Evolutionary conservation across 2,797 vertebrate genomes (phyloP), one percentile per base, ranked within the genome.

Genomic region (Characodon lateralis): DNA sequence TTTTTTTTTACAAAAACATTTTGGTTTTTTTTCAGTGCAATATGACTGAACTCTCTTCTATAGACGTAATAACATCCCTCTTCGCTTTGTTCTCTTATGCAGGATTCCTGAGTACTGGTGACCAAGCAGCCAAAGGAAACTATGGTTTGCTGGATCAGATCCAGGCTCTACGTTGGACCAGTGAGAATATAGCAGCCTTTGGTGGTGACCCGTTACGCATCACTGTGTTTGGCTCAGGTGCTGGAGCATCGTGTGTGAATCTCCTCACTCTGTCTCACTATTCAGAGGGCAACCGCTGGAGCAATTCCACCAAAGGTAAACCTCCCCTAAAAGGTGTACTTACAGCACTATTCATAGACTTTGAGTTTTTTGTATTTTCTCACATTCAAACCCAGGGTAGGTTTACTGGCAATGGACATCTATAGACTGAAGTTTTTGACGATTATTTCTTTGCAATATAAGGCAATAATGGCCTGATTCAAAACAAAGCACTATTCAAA

Each of bases 271-370:
- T 99, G 92, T 99, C 98, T 93, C 98, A 99, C 97, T 99, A 99
- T 95, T 99, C 98, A 89, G 98, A 99, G 97, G 98, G 98, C 94
- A 99, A 99, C 97, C 98, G 98, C 96, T 99, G 98, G 98, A 99
- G 98, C 96, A 99, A 99, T 96, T 99, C 98, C 92, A 99, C 98
- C 94, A 99, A 99, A 98, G 98, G 98, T 99, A 97, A 70, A 46
- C 59, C 31, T 5, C 46, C 22, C 14, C 1, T n/a, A 48, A 18
- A 22, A 41, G 39, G 5, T 9, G 24, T 8, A 48, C 43, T 48
- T 46, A n/a, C 8, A 39, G 10, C 22, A n/a, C 2, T 12, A 43
- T 46, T 68, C 2, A 26, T 59, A 59, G 58, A 59, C 1, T n/a
- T 55, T 24, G 22, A 55, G 6, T 0, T 35, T 35, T 35, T 63